Conservation (phyloP, 64 coral and sea anemone species). For the Porites australiensis region DNA sequence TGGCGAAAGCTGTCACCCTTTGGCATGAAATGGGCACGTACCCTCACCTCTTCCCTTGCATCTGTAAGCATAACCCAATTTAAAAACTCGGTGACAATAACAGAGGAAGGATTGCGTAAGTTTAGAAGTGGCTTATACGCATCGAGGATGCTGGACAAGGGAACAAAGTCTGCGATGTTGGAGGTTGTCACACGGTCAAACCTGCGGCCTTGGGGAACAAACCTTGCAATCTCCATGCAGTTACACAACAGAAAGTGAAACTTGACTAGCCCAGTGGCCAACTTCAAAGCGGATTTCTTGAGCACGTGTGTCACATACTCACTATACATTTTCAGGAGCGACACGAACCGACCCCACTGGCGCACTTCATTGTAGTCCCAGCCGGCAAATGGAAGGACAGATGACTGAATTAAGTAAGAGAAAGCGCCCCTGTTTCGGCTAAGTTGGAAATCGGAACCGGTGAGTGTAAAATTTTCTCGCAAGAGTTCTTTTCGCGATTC, state of each 20-base stretch:
- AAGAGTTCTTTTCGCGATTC: background rate
- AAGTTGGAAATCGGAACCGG: slow-evolving; percentile 16
- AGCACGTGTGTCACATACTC: slow-evolving; percentile 44
- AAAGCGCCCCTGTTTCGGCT: background rate
- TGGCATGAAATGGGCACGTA: background rate
- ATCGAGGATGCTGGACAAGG: background rate
- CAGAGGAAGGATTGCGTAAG: slow-evolving; percentile 16
- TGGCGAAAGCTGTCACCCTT: slow-evolving; percentile 19
- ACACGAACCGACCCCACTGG: background rate
- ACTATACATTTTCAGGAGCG: slow-evolving; percentile 49
- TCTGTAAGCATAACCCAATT: slow-evolving; percentile 34
- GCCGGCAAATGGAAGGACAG: slow-evolving; percentile 11
- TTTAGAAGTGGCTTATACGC: slow-evolving; percentile 35
- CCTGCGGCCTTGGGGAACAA: slow-evolving; percentile 2
- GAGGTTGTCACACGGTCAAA: slow-evolving; percentile 57
- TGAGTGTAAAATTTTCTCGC: too few relatives aligned
- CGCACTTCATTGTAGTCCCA: slow-evolving; percentile 61
- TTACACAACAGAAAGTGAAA: slow-evolving; percentile 53
- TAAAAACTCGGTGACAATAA: slow-evolving; percentile 36
- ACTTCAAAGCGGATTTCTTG: slow-evolving; percentile 15
- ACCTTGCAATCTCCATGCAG: slow-evolving; percentile 35
- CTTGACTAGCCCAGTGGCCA: slow-evolving; percentile 16
- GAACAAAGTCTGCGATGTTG: slow-evolving; percentile 55
- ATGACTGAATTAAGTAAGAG: slow-evolving; percentile 32
- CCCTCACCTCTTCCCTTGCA: background rate